Base-by-base conservation (phyloP, 1,140 invertebrate genomes). In the Chrysopa pallens region DNA sequence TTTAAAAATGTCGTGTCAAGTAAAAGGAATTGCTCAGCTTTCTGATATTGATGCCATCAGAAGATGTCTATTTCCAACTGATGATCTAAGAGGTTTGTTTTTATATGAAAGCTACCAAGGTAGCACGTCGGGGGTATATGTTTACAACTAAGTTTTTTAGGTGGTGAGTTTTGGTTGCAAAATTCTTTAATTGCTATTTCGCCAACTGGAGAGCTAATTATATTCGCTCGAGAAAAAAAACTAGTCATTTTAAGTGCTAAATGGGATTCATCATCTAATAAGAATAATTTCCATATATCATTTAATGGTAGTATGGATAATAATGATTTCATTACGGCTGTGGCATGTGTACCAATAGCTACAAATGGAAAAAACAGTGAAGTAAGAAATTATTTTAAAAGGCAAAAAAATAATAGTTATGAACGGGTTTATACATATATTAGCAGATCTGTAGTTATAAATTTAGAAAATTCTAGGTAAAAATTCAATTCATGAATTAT, bases 131-230 rank as follows among this genome's bases (percentile, higher is more conserved):
- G 48, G 17, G 52, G 39, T 29, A 42, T 14, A 35, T 38, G 38
- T 48, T 39, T 29, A 38, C 29, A 36, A 39, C n/a, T 33, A 33
- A 2, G n/a, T 33, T 48, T 62, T 60, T 48, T 54, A 77, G 72
- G 72, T 14, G 38, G 45, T 53, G 64, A 67, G 43, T 68, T 65
- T 52, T 87, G 84, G 84, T 57, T 87, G n/a, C 73, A 78, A 49
- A 67, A 73, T 29, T 75, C 80, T 53, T 56, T 70, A 39, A 61
- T 83, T 39, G 75, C 80, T n/a, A 52, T 81, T n/a, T 84, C 79
- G 17, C 78, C 78, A 15, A 75, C 75, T 42, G 73, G 73, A 36
- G 83, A 84, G 55, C 50, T 84, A 29, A 59, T 88, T 43, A 77
- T 72, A 8, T 58, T 88, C 42, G 78, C 75, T 1, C 67, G 74